Evolutionary conservation across 2,797 vertebrate genomes (phyloP), one percentile per base, ranked within the genome.

Genomic region (Varecia variegata): DNA sequence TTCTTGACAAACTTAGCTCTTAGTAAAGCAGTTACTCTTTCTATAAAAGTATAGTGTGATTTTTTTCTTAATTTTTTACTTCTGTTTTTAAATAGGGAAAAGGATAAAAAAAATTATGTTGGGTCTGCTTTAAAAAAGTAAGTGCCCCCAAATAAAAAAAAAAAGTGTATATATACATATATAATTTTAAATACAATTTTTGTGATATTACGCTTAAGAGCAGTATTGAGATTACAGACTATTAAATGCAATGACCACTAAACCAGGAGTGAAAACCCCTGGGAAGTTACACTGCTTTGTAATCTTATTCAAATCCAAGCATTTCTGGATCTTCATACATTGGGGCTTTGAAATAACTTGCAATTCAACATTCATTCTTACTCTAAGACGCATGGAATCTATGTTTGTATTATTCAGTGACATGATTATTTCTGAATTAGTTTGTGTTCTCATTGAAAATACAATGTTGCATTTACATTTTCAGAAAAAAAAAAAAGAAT

Each of bases 1-100:
- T 52, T 95, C 90, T 88, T 86, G 74, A 90, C 95, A 82, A 93
- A 93, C 96, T 95, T 88, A 81, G 89, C 96, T 98, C 62, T 96
- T 90, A 94, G 96, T 93, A 82, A 96, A 94, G n/a, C 1, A 35
- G 84, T 23, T 92, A 95, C 89, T 96, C 90, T 95, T 97, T 97
- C 97, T 95, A 79, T 74, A 79, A 89, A 83, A 76, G 21, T 27
- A 83, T 7, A 56, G 32, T 45, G 20, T 30, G 68, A 38, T 25
- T 93, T 83, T 27, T 14, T 86, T 7, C 58, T 54, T 3, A 38
- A 12, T 60, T 50, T 86, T 71, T 77, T 23, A 80, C 38, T 93
- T 86, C 65, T 95, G 3, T 86, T 62, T 80, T 47, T 73, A 67
- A 93, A 70, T n/a, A 21, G 38, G 8, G 5, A 82, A 90, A 73